Evolutionary conservation across 1,140 invertebrate genomes (phyloP).

Genomic region (Riptortus pedestris): DNA sequence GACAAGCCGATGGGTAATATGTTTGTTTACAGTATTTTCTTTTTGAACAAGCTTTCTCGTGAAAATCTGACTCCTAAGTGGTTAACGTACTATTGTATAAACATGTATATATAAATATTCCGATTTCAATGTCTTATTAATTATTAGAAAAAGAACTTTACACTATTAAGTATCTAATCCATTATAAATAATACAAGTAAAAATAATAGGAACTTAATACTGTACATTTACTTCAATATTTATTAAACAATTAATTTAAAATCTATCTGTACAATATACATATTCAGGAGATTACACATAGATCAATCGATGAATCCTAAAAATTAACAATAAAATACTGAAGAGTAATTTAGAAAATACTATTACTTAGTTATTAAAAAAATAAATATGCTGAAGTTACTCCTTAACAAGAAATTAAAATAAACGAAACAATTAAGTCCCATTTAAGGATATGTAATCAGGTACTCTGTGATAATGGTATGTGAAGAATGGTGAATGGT

Average conservation of each 20-base stretch:
- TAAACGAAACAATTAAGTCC: background rate
- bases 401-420: no score
- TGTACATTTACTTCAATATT: constrained; percentile 4
- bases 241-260: background rate
- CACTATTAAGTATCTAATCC: no score
- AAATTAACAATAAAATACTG: constrained; percentile 5
- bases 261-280: background rate
- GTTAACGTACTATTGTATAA: no score
- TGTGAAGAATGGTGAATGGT: background rate
- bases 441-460: constrained; percentile 3
- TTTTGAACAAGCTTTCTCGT: no score
- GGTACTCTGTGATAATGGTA: constrained; percentile 16
- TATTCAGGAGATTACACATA: no score
- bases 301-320: background rate
- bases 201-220: constrained; percentile 18
- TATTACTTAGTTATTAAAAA: constrained; percentile 7
- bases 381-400: constrained; percentile 3
- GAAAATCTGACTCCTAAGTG: no score
- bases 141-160: no score
- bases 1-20: no score
- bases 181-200: background rate
- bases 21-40: no score
- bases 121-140: no score
- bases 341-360: background rate
- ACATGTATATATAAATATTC: no score